A percentile compares a stretch with the other conserved stretches of the same genome.
Evolutionary conservation across 2,888 invertebrate genomes (phyloP).

Genomic region (Macrophya alboannulata): DNA sequence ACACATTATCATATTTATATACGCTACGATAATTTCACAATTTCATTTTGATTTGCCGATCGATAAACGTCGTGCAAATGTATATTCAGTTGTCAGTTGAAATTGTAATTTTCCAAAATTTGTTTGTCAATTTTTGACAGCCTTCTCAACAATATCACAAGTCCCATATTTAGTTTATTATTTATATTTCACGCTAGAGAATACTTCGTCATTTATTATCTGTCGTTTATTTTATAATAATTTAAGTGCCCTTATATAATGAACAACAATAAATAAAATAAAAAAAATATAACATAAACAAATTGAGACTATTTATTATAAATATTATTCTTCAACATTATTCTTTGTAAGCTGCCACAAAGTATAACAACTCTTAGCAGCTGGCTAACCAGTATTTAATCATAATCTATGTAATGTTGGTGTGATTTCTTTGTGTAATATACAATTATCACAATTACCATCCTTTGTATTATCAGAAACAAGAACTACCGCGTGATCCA

Average conservation of each 20-base stretch:
- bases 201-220: neutral
- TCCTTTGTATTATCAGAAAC: neutral
- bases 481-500: neutral
- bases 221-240: neutral
- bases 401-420: neutral
- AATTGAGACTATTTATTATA: neutral
- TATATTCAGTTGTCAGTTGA: neutral
- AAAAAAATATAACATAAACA: too few species aligned
- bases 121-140: neutral
- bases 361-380: neutral
- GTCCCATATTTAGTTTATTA: neutral
- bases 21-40: neutral
- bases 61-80: neutral
- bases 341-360: neutral
- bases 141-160: neutral
- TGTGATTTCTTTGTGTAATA: neutral
- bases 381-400: neutral
- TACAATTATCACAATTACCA: neutral
- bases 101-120: neutral
- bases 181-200: neutral
- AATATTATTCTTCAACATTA: too few species aligned
- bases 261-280: neutral
- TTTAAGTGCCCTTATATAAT: neutral
- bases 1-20: neutral
- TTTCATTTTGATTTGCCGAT: neutral